phyloP scores from a whole-genome alignment of 2,888 invertebrate species.

The Pandemis corylana region DNA sequence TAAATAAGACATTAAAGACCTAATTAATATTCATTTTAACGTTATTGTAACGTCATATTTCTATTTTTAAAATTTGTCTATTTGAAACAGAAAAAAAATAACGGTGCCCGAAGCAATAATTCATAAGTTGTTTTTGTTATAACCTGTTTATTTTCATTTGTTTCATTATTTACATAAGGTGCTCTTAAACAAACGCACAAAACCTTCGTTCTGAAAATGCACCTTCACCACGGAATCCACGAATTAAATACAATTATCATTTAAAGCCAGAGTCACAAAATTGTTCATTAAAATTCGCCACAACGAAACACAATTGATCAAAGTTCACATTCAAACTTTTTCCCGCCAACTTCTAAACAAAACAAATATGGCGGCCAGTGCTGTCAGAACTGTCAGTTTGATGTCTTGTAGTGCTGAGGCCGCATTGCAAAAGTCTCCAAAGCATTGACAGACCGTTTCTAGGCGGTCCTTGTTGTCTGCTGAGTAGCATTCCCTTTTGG shows the following conservation, averaged over 20 bases:
- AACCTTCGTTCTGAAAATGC: neutral
- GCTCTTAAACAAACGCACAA: conserved; percentile 14
- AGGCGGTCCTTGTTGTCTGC: conserved; percentile 86
- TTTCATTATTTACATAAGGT: neutral
- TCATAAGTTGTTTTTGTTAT: neutral
- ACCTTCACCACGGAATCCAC: neutral
- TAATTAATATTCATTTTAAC: too few species aligned
- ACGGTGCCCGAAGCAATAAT: too few species aligned
- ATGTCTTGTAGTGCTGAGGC: conserved; percentile 53
- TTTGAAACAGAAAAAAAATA: too few species aligned
- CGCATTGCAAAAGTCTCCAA: conserved; percentile 85
- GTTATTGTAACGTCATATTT: too few species aligned
- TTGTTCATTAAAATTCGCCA: neutral
- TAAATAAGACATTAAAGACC: too few species aligned
- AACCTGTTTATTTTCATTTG: neutral
- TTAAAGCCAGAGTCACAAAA: neutral
- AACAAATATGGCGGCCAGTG: conserved; percentile 49
- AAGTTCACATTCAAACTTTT: conserved; percentile 20
- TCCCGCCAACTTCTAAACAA: conserved; percentile 55
- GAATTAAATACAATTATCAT: neutral
- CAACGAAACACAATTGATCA: neutral
- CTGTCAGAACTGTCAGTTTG: conserved; percentile 53
- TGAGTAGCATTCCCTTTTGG: conserved; percentile 79
- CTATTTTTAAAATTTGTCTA: too few species aligned
- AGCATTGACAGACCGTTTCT: conserved; percentile 86